Evolutionary conservation across 2,888 invertebrate species (phyloP).

Genomic region (Hypomecis atomaria): DNA sequence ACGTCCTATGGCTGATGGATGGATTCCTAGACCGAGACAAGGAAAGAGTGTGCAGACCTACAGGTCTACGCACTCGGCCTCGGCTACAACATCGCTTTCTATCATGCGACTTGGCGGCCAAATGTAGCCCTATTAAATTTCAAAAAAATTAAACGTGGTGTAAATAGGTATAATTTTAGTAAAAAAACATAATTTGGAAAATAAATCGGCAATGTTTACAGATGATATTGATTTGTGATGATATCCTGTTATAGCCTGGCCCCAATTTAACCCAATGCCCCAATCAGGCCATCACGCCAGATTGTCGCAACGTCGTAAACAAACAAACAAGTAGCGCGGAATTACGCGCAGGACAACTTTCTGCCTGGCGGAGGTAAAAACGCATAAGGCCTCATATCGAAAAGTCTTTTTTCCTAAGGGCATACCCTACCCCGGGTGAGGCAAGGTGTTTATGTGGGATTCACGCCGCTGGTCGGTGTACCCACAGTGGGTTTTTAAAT

Average conservation of each 20-base stretch:
- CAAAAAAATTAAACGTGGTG: too few relatives aligned
- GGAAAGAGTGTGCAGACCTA: too few relatives aligned
- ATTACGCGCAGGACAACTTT: constrained; percentile 25
- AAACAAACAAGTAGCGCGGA: constrained; percentile 24
- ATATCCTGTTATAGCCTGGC: background rate
- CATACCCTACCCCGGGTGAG: too few relatives aligned
- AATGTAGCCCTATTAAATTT: background rate
- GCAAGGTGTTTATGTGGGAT: too few relatives aligned
- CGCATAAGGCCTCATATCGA: background rate
- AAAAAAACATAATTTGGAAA: background rate
- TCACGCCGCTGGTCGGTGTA: too few relatives aligned
- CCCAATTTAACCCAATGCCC: constrained; percentile 18
- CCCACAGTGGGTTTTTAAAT: too few relatives aligned
- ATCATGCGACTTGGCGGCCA: background rate
- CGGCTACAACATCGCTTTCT: too few relatives aligned
- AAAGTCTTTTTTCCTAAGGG: too few relatives aligned
- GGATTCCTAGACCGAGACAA: too few relatives aligned
- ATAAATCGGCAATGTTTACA: too few relatives aligned
- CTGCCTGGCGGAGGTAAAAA: background rate
- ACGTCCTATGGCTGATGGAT: too few relatives aligned
- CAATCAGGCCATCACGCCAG: constrained; percentile 20
- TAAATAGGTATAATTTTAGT: background rate
- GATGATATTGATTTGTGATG: background rate
- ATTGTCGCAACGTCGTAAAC: constrained; percentile 30
- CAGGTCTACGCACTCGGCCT: too few relatives aligned